These are phyloP conservation scores for Alcedo quadribrachys DNA, from an alignment of 2,797 vertebrate genomes.

Conservation along the genomic window DNA sequence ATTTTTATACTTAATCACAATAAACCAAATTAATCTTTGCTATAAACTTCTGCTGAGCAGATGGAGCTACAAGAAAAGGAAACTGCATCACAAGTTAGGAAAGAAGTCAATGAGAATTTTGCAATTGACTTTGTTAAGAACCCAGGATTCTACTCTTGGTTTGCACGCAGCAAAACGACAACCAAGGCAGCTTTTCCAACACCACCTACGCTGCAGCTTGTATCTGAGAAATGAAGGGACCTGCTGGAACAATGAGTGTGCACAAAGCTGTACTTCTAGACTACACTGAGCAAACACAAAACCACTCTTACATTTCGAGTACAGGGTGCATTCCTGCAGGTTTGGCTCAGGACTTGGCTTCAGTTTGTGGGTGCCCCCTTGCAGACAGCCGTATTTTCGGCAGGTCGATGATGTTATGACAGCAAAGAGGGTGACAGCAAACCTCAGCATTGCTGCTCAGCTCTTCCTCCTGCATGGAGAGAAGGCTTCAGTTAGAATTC, in stretches of 20 bases:
- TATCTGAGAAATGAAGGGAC: background rate
- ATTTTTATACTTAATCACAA: background rate
- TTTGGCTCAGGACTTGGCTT: slow-evolving; percentile 62
- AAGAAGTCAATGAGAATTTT: background rate
- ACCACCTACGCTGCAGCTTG: background rate
- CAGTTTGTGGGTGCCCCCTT: slow-evolving; percentile 66
- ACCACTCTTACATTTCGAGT: slow-evolving; percentile 73
- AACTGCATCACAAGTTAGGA: background rate
- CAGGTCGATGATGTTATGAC: slow-evolving; percentile 27
- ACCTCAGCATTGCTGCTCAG: slow-evolving; percentile 46
- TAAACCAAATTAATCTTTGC: background rate
- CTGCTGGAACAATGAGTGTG: background rate
- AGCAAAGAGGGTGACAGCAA: slow-evolving; percentile 42
- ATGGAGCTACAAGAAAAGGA: background rate
- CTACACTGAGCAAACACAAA: background rate
- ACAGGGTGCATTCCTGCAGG: slow-evolving; percentile 72
- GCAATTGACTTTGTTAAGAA: background rate
- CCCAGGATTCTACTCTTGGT: background rate
- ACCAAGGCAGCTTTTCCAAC: background rate
- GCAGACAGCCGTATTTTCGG: slow-evolving; percentile 53
- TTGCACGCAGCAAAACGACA: background rate
- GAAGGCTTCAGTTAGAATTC: slow-evolving; percentile 14
- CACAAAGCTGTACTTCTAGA: background rate
- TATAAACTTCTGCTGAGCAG: background rate
- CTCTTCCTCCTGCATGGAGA: slow-evolving; percentile 25